Base-by-base conservation (phyloP, 2,113 vertebrate species). In the Sinocyclocheilus anshuiensis region DNA sequence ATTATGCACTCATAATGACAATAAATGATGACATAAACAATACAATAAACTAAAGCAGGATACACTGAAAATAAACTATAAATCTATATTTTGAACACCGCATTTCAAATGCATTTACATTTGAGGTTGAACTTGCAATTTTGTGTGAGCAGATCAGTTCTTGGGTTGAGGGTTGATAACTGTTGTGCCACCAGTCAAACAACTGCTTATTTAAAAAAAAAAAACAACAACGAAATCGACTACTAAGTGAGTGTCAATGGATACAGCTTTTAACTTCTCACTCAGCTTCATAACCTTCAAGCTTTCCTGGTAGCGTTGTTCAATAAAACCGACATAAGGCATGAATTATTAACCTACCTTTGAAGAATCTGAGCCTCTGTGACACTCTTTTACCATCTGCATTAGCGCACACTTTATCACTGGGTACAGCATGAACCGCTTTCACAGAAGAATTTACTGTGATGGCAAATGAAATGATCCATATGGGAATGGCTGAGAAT, bases 181-280 rank as follows among this genome's bases (percentile, higher is more conserved):
- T 10, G 20, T 42, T n/a, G 6, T n/a, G 36, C 33, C 71, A 61
- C 20, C 59, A 61, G 20, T 74, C 36, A 72, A 72, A 72, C 65
- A 69, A 69, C 13, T 22, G 18, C 10, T 39, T 10, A 42, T 11
- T n/a, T 2, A 11, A 39, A 4, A 33, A 18, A 33, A 18, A 2
- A 2, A 0, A 33, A 45, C 6, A 42, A 42, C 8, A 42, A 8
- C 33, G 16, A 36, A 36, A 71, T 7, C 67, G 3, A 18, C 26
- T 13, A 69, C 8, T 13, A 20, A 71, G 67, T 20, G 16, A 11
- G 3, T 39, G 29, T 39, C 18, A 72, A 1, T 42, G 18, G 33
- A 72, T 22, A 72, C 69, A 42, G 69, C 69, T 72, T 72, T 72
- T 22, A 72, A 72, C 69, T 29, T 67, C 63, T 26, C 42, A 45